These are phyloP conservation scores for Acronicta alni DNA, from an alignment of 2,888 invertebrate genomes.

Conservation along the genomic window DNA sequence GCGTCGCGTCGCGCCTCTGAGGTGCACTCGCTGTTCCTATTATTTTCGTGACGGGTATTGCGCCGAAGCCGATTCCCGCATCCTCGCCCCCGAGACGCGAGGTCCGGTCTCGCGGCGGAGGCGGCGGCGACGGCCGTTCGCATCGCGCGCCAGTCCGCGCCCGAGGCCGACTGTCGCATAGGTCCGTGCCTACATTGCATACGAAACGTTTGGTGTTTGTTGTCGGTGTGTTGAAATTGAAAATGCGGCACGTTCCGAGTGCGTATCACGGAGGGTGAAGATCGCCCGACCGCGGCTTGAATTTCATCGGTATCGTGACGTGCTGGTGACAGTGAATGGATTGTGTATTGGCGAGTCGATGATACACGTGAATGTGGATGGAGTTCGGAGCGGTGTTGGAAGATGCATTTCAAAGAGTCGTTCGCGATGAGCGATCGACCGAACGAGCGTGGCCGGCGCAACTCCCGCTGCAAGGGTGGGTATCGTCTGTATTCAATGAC, in stretches of 20 bases:
- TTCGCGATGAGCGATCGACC: slow-evolving; percentile 89
- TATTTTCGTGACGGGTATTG: slow-evolving; percentile 90
- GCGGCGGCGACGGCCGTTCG: slow-evolving; percentile 87
- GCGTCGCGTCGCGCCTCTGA: slow-evolving; percentile 88
- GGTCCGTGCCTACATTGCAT: slow-evolving; percentile 83
- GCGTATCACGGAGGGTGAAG: slow-evolving; percentile 75
- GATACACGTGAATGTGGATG: slow-evolving; percentile 87
- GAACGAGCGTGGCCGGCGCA: slow-evolving; percentile 88
- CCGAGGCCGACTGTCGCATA: slow-evolving; percentile 86
- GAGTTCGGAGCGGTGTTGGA: slow-evolving; percentile 84
- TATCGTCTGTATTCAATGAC: slow-evolving; percentile 73
- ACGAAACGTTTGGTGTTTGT: slow-evolving; percentile 75
- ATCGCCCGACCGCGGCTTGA: slow-evolving; percentile 59
- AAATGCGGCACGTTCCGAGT: slow-evolving; percentile 81
- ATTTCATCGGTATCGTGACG: slow-evolving; percentile 72
- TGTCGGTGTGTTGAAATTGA: slow-evolving; percentile 76
- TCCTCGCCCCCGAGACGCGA: slow-evolving; percentile 89
- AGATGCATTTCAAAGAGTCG: slow-evolving; percentile 89
- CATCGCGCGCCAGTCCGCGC: slow-evolving; percentile 87
- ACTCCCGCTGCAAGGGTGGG: slow-evolving; percentile 88
- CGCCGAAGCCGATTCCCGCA: slow-evolving; percentile 89
- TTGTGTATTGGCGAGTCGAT: slow-evolving; percentile 84
- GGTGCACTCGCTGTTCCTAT: slow-evolving; percentile 89
- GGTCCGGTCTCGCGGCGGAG: slow-evolving; percentile 87
- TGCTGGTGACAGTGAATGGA: slow-evolving; percentile 81